phyloP scores from a whole-genome alignment of 2,888 invertebrate species.

The Andrena camellia region DNA sequence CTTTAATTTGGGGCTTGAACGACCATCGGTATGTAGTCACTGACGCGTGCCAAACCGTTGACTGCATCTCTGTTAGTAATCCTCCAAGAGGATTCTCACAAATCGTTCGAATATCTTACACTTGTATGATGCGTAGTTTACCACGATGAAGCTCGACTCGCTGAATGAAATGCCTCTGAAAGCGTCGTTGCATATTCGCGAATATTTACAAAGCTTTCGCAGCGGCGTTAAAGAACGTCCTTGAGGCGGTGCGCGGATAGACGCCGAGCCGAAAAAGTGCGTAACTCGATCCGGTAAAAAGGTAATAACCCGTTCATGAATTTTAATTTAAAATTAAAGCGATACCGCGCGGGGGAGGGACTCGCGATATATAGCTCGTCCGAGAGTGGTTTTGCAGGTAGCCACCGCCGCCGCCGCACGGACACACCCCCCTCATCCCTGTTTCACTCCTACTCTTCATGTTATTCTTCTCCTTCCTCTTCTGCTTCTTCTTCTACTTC shows the following conservation, averaged over 20 bases:
- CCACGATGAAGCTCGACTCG: not conserved
- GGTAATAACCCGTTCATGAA: slow-evolving; percentile 80
- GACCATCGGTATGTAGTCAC: not conserved
- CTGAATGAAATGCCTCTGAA: not conserved
- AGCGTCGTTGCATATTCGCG: slow-evolving; percentile 1
- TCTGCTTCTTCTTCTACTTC: slow-evolving; percentile 45
- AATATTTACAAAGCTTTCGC: not conserved
- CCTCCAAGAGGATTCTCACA: not conserved
- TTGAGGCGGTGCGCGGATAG: slow-evolving; percentile 48
- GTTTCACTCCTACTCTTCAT: slow-evolving; percentile 58
- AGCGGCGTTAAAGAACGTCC: slow-evolving; percentile 54
- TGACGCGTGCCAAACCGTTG: not conserved
- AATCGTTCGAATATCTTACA: too few relatives aligned
- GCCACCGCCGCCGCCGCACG: slow-evolving; percentile 71
- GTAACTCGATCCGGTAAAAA: slow-evolving; percentile 77
- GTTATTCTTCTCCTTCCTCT: slow-evolving; percentile 48
- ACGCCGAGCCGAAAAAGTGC: slow-evolving; percentile 65
- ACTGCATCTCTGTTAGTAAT: not conserved
- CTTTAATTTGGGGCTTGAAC: slow-evolving; percentile 19
- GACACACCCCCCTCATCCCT: slow-evolving; percentile 74
- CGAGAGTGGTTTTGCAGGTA: slow-evolving; percentile 79
- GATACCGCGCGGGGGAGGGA: slow-evolving; percentile 78
- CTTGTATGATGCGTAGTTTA: too few relatives aligned
- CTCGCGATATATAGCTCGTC: slow-evolving; percentile 73
- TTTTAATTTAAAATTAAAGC: slow-evolving; percentile 82